These are phyloP conservation scores for zebrafish (Danio rerio) DNA, from an alignment of 2,113 vertebrate species.

Conservation along the genomic window GRCz12tu NC_133181.1:41832501-41833000, in stretches of 20 bases:
- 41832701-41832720: conserved; percentile 90
- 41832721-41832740: conserved; percentile 77
- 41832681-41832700: conserved; percentile 90
- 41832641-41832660: conserved; percentile 80
- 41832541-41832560: neutral
- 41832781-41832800: neutral
- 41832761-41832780: neutral
- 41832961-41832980: conserved; percentile 82
- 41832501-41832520: neutral
- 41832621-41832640: conserved; percentile 80
- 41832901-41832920: neutral
- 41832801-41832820: neutral
- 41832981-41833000: conserved; percentile 88
- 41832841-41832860: neutral
- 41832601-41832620: conserved; percentile 86
- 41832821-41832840: neutral
- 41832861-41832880: neutral
- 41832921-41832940: neutral
- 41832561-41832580: neutral
- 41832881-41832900: neutral
- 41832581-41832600: conserved; percentile 76
- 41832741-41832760: too few species aligned
- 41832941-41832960: conserved; percentile 26
- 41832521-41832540: neutral
- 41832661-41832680: conserved; percentile 84